Evolutionary conservation across 2,113 vertebrate genomes (phyloP).

Genomic region (Plestiodon gilberti): DNA sequence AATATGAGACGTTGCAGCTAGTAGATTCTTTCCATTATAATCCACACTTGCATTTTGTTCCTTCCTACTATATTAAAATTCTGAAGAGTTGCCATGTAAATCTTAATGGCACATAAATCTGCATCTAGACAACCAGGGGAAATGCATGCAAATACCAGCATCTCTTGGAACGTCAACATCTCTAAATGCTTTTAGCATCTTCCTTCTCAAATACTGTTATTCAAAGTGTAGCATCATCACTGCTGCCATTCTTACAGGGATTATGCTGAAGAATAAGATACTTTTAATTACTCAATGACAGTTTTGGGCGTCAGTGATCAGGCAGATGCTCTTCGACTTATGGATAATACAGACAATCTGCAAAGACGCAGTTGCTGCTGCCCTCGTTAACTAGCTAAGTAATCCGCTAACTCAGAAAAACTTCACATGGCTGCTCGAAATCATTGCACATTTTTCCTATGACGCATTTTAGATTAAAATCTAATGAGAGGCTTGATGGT

Average conservation of each 20-base stretch:
- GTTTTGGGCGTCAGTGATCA: background rate
- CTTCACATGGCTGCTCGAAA: fast-evolving
- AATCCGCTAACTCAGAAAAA: fast-evolving
- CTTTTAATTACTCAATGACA: background rate
- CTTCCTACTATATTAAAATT: constrained; percentile 52
- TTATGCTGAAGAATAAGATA: background rate
- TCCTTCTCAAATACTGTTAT: constrained; percentile 23
- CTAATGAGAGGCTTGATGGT: fast-evolving
- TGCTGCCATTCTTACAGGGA: background rate
- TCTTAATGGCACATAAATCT: constrained; percentile 61
- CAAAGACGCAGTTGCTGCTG: fast-evolving
- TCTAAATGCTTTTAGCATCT: constrained; percentile 12
- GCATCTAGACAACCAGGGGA: constrained; percentile 43
- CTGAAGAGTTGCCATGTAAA: constrained; percentile 42
- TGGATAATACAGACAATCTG: background rate
- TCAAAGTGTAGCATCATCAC: fast-evolving
- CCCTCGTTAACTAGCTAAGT: background rate
- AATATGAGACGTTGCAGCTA: constrained; percentile 35
- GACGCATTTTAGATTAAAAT: background rate
- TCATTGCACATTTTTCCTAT: fast-evolving
- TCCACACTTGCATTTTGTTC: constrained; percentile 47
- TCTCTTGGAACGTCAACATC: constrained; percentile 31
- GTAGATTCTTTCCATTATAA: constrained; percentile 57
- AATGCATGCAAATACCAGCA: constrained; percentile 60
- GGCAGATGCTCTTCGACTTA: background rate